phyloP scores from a whole-genome alignment of 2,113 vertebrate species.

The Dipodomys spectabilis region DNA sequence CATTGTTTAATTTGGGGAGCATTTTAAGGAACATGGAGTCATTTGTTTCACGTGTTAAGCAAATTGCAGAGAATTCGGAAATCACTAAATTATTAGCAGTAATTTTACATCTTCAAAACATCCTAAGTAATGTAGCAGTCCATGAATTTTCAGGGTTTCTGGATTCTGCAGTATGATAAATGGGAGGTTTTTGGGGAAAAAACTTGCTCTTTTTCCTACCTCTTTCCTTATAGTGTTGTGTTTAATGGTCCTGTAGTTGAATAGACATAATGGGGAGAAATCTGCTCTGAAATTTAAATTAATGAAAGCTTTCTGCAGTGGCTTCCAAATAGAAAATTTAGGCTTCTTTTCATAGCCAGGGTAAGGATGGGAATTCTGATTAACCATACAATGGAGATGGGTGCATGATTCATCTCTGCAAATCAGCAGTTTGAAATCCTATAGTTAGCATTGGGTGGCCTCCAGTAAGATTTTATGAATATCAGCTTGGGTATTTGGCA shows the following conservation, averaged over 20 bases:
- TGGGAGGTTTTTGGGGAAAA: not conserved
- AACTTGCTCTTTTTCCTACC: conserved; percentile 57
- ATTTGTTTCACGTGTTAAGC: conserved; percentile 55
- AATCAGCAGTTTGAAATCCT: conserved; percentile 80
- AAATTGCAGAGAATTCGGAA: conserved; percentile 49
- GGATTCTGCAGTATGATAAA: conserved; percentile 53
- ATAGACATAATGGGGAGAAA: conserved; percentile 62
- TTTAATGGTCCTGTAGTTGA: conserved; percentile 69
- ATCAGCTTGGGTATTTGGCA: conserved; percentile 80
- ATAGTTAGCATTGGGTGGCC: conserved; percentile 79
- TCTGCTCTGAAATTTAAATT: conserved; percentile 77
- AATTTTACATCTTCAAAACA: not conserved
- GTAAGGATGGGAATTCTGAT: conserved; percentile 76
- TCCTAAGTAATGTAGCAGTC: not conserved
- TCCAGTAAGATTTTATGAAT: conserved; percentile 77
- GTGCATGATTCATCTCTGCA: conserved; percentile 78
- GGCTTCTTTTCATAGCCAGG: conserved; percentile 42
- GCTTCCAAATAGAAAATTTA: conserved; percentile 69
- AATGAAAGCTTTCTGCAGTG: conserved; percentile 68
- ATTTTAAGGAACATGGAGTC: conserved; percentile 49
- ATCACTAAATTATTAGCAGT: conserved; percentile 36
- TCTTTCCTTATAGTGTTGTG: conserved; percentile 47
- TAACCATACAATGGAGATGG: conserved; percentile 68
- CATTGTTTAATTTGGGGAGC: conserved; percentile 47
- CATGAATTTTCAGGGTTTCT: not conserved